Evolutionary conservation across 92 coral and sea anemone genomes (phyloP), one percentile per base, ranked within the genome.

Genomic region (Phenganax marumi): DNA sequence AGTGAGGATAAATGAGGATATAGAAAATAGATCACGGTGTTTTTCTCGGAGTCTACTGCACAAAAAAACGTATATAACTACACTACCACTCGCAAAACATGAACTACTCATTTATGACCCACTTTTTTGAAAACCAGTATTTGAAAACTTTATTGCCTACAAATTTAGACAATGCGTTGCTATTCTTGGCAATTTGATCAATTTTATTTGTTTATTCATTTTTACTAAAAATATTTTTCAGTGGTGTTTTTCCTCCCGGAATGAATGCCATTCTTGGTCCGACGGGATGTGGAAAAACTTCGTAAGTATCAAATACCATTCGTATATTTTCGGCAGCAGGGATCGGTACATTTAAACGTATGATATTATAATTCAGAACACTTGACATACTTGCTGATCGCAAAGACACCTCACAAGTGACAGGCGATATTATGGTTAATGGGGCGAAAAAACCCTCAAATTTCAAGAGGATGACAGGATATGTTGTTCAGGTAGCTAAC

Each of bases 271-370:
- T 94, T 49, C 97, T 94, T 33, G 98, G 98, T 52, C 98, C 98
- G 71, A 94, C 97, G 13, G 98, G 98, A 53, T 92, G 98, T 89
- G 98, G 98, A 12, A 94, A 94, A 87, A 94, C 98, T 43, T 92
- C 98, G 97, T 93, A 75, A 85, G 97, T 89, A 3, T 3, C 8
- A 8, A 39, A 16, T 50, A 26, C 6, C 46, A 25, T 33, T 12
- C 33, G 18, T 14, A 55, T 21, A 13, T 49, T 26, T 18, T 47
- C 13, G 19, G n/a, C 75, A 48, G 19, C 22, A 48, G 24, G 33
- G 46, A 51, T 55, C 19, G 77, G 39, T 24, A 48, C 1, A 7
- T 71, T 54, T 0, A 39, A 52, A 26, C 65, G 54, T 39, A 13
- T 49, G 22, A 10, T 69, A 18, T 73, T 11, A 1, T 6, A 9